A percentile compares a stretch with the other conserved stretches of the same genome.
Evolutionary conservation across 2,113 vertebrate species (phyloP).

Genomic region (Asarcornis scutulata): DNA sequence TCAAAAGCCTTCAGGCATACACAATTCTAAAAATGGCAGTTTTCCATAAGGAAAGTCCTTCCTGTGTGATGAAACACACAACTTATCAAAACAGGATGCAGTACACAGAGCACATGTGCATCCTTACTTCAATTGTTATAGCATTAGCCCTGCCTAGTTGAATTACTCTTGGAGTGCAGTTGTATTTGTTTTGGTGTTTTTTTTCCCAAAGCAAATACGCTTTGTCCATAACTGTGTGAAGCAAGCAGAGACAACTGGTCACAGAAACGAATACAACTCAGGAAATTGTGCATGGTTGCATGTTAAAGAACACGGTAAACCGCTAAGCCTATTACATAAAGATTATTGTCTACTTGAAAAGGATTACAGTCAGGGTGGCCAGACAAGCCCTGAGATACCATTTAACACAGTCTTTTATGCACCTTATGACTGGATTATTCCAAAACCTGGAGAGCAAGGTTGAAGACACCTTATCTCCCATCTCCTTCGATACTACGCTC

Average conservation of each 20-base stretch:
- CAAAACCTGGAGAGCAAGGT: not conserved
- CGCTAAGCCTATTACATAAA: not conserved
- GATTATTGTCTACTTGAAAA: not conserved
- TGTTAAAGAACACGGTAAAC: not conserved
- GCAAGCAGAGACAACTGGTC: not conserved
- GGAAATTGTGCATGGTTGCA: not conserved
- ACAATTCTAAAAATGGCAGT: slow-evolving; percentile 22
- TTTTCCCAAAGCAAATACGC: not conserved
- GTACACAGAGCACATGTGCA: not conserved
- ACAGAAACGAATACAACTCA: not conserved
- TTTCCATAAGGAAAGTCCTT: slow-evolving; percentile 49
- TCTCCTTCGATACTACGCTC: not conserved
- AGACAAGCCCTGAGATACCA: not conserved
- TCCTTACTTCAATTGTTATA: slow-evolving; percentile 35
- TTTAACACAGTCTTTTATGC: not conserved
- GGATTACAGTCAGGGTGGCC: not conserved
- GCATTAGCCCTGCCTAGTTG: not conserved
- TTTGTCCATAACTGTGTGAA: not conserved
- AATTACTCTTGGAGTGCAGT: not conserved
- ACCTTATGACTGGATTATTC: not conserved
- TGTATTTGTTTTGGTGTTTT: not conserved
- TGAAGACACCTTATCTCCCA: not conserved
- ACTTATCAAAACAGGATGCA: slow-evolving; percentile 53
- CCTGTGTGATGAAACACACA: not conserved
- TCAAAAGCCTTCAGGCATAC: not conserved